phyloP scores from a whole-genome alignment of 2,113 vertebrate genomes.

The Hypocryptadius cinnamomeus region DNA sequence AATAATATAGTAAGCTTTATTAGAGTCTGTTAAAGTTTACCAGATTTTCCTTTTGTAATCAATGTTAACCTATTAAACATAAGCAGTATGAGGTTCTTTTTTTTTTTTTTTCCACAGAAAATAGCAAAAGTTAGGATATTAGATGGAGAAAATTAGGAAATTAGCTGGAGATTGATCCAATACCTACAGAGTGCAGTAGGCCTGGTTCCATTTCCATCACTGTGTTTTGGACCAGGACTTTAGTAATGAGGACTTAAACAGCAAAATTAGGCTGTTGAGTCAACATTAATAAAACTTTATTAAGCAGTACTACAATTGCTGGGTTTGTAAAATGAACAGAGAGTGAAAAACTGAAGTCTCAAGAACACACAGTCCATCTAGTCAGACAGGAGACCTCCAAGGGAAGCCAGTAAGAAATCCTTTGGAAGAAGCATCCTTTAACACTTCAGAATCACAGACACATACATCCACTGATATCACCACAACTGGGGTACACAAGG shows the following conservation, averaged over 20 bases:
- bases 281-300: neutral
- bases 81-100: neutral
- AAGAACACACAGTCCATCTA: neutral
- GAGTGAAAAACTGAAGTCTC: neutral
- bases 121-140: neutral
- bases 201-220: neutral
- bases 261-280: neutral
- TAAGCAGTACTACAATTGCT: neutral
- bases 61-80: neutral
- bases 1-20: neutral
- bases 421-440: neutral
- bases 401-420: neutral
- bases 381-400: neutral
- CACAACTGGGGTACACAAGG: neutral
- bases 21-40: neutral
- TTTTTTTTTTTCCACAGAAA: neutral
- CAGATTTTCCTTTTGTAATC: neutral
- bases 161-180: neutral
- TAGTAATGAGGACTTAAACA: neutral
- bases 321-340: neutral
- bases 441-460: neutral
- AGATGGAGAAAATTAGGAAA: no score
- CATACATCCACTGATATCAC: neutral
- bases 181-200: neutral
- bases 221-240: neutral